These are phyloP conservation scores for Lutraria rhynchaena DNA, from an alignment of 1,140 invertebrate species.

Conservation along the genomic window DNA sequence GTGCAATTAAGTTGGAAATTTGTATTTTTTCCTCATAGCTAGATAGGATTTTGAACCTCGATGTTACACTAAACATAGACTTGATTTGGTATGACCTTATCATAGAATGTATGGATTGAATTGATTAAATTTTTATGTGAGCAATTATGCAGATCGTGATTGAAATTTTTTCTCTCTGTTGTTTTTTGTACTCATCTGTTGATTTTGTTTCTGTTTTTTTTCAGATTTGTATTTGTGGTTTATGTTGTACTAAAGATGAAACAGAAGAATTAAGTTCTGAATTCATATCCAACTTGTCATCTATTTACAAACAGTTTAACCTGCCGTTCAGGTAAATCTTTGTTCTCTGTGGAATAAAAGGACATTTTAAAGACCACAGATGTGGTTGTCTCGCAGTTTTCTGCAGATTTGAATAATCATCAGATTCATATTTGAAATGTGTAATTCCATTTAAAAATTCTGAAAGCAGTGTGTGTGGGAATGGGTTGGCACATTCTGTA, in stretches of 20 bases:
- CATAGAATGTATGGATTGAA: too few species aligned
- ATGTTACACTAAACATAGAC: too few species aligned
- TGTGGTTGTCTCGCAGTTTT: background rate
- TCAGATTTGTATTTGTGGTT: slow-evolving; percentile 17
- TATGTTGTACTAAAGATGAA: background rate
- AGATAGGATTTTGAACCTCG: too few species aligned
- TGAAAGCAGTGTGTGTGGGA: background rate
- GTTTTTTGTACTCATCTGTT: too few species aligned
- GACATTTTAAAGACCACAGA: background rate
- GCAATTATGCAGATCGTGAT: too few species aligned
- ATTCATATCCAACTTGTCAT: background rate
- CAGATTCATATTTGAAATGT: background rate
- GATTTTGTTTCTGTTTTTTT: too few species aligned
- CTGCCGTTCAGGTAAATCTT: slow-evolving; percentile 24
- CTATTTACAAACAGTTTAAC: slow-evolving; percentile 17
- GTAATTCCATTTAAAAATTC: background rate
- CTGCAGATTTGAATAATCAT: background rate
- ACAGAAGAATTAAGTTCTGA: background rate
- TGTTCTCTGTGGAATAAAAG: background rate
- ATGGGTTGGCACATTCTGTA: background rate
- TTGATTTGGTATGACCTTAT: too few species aligned
- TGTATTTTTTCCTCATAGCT: too few species aligned
- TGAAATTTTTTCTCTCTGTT: too few species aligned
- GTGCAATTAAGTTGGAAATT: too few species aligned
- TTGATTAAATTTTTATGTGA: too few species aligned